Evolutionary conservation across 2,888 invertebrate genomes (phyloP).

Genomic region (Leptinotarsa tumamoca): DNA sequence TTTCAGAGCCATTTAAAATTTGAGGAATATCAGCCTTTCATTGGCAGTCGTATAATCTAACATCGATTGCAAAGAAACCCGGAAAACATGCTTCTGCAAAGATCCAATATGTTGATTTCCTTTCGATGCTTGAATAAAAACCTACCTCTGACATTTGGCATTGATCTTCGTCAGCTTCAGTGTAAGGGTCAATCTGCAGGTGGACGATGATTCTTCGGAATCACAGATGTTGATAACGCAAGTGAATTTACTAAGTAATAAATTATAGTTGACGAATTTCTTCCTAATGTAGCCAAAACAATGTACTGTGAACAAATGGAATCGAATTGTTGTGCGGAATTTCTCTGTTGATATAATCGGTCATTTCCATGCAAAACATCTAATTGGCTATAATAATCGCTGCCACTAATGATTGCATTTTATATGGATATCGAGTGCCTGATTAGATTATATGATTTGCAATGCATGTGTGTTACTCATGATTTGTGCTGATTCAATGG

Average conservation of each 20-base stretch:
- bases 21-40: no score
- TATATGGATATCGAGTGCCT: background rate
- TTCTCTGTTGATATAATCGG: background rate
- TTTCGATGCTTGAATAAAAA: background rate
- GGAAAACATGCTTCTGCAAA: no score
- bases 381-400: background rate
- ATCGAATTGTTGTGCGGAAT: background rate
- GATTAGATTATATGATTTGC: background rate
- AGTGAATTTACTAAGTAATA: background rate
- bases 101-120: no score
- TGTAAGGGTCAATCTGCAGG: background rate
- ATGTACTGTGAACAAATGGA: background rate
- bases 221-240: background rate
- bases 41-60: no score
- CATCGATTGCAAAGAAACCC: no score
- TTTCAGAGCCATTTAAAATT: no score
- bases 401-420: background rate
- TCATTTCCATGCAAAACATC: background rate
- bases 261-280: background rate
- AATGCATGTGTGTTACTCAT: background rate
- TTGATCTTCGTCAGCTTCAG: background rate
- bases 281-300: background rate
- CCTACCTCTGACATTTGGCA: background rate
- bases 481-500: no score
- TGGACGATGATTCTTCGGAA: background rate